These are phyloP conservation scores for Adelges cooleyi DNA, from an alignment of 1,140 invertebrate genomes.

Conservation along the genomic window DNA sequence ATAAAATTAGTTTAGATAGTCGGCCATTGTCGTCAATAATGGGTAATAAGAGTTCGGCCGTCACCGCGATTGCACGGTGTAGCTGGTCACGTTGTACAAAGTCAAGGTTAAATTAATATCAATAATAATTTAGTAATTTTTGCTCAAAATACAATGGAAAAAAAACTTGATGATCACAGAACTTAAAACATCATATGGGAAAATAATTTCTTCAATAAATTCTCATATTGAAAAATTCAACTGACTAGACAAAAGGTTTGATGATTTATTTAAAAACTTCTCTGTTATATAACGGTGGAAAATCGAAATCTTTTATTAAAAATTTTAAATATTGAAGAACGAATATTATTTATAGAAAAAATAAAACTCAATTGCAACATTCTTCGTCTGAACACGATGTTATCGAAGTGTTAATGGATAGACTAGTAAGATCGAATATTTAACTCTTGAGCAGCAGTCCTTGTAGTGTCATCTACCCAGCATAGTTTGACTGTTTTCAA, in stretches of 20 bases:
- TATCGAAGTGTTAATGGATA: neutral
- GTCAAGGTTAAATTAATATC: neutral
- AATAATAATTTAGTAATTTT: neutral
- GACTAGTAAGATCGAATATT: neutral
- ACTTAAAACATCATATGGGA: neutral
- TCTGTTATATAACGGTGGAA: neutral
- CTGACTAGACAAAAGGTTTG: neutral
- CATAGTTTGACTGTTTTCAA: too few relatives aligned
- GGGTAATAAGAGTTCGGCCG: too few relatives aligned
- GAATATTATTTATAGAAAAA: neutral
- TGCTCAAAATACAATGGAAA: neutral
- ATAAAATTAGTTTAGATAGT: too few relatives aligned
- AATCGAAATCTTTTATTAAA: neutral
- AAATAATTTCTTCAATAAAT: neutral
- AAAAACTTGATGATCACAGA: neutral
- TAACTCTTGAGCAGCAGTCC: too few relatives aligned
- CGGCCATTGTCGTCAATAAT: too few relatives aligned
- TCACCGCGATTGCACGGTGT: neutral
- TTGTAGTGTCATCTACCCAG: too few relatives aligned
- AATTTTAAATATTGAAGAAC: neutral
- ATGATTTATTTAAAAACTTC: neutral
- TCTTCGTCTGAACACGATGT: neutral
- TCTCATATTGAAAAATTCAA: neutral
- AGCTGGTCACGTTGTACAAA: too few relatives aligned
- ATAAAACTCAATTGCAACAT: too few relatives aligned